phyloP scores from a whole-genome alignment of 2,797 vertebrate genomes.

The Delichon dasypus region DNA sequence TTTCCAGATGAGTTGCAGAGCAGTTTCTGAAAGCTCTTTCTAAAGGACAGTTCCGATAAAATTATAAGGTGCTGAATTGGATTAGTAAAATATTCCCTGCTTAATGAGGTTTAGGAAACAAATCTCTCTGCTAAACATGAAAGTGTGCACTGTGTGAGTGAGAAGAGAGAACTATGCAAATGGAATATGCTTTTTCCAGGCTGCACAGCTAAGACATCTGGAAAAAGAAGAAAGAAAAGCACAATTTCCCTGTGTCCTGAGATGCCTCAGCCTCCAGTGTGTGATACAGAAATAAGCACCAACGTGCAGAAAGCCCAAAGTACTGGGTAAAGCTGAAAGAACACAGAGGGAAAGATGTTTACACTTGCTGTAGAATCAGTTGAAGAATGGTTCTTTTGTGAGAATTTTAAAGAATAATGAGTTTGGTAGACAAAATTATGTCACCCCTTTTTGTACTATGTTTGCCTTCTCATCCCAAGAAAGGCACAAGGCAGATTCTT shows the following conservation, averaged over 20 bases:
- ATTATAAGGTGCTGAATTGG: not conserved
- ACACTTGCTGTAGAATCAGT: not conserved
- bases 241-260: not conserved
- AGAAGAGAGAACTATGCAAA: not conserved
- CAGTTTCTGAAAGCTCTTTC: not conserved
- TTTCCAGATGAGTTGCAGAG: not conserved
- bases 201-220: not conserved
- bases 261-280: not conserved
- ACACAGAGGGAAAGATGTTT: not conserved
- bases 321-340: not conserved
- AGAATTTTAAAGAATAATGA: not conserved
- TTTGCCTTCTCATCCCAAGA: not conserved
- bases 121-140: not conserved
- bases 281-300: not conserved
- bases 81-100: not conserved
- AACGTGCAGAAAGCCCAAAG: not conserved
- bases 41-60: not conserved
- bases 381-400: not conserved
- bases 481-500: not conserved
- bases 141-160: not conserved
- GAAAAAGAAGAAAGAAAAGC: slow-evolving; percentile 4
- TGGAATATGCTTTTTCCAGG: not conserved
- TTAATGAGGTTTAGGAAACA: not conserved
- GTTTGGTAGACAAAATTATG: not conserved
- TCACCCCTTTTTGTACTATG: not conserved